These are phyloP conservation scores for Anser cygnoides DNA, from an alignment of 2,113 vertebrate genomes.

Conservation along the genomic window DNA sequence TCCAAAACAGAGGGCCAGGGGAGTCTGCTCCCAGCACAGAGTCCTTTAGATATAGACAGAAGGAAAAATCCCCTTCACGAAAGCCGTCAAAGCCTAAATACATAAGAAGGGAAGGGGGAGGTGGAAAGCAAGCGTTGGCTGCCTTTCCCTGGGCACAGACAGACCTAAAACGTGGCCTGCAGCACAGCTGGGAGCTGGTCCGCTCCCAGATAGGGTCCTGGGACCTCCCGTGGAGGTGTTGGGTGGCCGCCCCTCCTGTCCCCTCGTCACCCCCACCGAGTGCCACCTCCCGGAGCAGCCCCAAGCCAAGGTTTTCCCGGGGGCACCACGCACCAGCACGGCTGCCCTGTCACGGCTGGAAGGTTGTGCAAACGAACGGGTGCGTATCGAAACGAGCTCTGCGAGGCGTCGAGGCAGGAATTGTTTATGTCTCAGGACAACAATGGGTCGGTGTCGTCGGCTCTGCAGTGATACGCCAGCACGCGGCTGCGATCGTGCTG, in stretches of 20 bases:
- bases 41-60: not conserved
- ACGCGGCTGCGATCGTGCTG: not conserved
- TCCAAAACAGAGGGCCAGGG: not conserved
- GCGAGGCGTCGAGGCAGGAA: not conserved
- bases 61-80: not conserved
- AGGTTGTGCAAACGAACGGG: not conserved
- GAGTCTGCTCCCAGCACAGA: not conserved
- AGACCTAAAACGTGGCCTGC: not conserved
- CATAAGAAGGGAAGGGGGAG: not conserved
- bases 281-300: not conserved
- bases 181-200: not conserved
- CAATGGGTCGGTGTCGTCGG: not conserved
- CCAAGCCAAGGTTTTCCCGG: not conserved
- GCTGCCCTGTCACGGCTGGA: not conserved
- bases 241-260: no score
- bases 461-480: not conserved
- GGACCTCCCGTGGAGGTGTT: no score
- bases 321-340: not conserved
- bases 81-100: not conserved
- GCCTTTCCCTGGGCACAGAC: not conserved
- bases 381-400: not conserved
- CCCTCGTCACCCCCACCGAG: not conserved
- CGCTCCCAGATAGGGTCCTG: not conserved
- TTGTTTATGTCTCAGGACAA: not conserved
- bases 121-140: not conserved